Evolutionary conservation across 1,140 invertebrate genomes (phyloP).

Genomic region (Acromyrmex heyeri): DNA sequence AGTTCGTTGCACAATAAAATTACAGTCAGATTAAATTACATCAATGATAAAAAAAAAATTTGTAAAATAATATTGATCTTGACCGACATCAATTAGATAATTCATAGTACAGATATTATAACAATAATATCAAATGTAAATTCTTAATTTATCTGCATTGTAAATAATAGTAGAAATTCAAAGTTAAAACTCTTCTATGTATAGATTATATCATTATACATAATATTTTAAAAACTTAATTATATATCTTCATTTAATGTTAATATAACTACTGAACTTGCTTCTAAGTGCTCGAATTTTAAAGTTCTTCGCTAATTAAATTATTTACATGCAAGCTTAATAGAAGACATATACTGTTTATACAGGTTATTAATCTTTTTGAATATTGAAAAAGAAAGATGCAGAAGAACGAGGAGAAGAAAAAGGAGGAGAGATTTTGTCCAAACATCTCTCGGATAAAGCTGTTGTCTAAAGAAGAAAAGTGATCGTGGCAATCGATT

Average conservation of each 20-base stretch:
- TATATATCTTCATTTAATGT: neutral
- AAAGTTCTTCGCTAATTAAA: neutral
- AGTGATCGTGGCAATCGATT: slow-evolving; percentile 45
- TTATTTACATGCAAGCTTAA: no score
- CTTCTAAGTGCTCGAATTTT: neutral
- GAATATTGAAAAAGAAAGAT: neutral
- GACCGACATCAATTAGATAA: neutral
- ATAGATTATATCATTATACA: neutral
- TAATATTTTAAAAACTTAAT: neutral
- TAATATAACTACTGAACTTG: neutral
- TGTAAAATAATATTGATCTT: no score
- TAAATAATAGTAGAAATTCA: neutral
- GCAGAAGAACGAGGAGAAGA: neutral
- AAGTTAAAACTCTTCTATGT: neutral
- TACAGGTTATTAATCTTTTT: no score
- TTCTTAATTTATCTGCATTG: neutral
- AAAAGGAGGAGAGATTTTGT: neutral
- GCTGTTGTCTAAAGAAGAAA: slow-evolving; percentile 30
- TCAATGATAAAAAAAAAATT: no score
- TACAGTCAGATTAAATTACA: no score
- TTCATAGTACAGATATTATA: neutral
- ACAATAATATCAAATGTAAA: neutral
- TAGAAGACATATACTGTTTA: no score
- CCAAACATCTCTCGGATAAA: neutral
- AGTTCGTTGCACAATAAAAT: no score